phyloP scores from a whole-genome alignment of 1,140 invertebrate genomes.

The Drosophila cardini region DNA sequence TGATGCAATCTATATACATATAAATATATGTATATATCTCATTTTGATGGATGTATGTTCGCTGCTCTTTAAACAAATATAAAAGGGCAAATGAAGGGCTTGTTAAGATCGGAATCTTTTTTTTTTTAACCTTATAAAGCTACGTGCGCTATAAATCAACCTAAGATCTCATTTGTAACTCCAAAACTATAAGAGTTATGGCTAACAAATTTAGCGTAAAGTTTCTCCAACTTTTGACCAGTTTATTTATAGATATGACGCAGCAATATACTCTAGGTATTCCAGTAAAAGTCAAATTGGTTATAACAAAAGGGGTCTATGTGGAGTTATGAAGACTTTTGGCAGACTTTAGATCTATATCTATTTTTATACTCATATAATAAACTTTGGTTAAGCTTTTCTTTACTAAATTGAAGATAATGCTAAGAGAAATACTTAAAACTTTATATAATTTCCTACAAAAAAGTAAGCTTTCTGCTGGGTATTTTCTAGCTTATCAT shows the following conservation, averaged over 20 bases:
- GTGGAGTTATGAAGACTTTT: too few species aligned
- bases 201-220: slow-evolving; percentile 2
- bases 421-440: too few species aligned
- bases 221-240: neutral
- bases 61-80: slow-evolving; percentile 31
- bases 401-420: too few species aligned
- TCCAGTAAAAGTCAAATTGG: too few species aligned
- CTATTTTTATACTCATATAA: too few species aligned
- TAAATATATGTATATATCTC: neutral
- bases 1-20: neutral
- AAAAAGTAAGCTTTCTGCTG: neutral
- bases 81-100: neutral
- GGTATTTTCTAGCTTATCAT: slow-evolving; percentile 11
- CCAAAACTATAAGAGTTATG: slow-evolving; percentile 5
- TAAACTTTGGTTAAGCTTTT: too few species aligned
- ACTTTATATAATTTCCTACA: too few species aligned
- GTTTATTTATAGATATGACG: slow-evolving; percentile 11
- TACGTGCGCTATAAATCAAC: too few species aligned
- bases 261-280: neutral
- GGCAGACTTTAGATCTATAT: too few species aligned
- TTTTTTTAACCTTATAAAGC: too few species aligned
- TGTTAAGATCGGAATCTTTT: too few species aligned
- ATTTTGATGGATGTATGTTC: slow-evolving; percentile 23
- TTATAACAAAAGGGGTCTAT: too few species aligned
- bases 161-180: neutral